phyloP scores from a whole-genome alignment of 2,113 vertebrate species.

The Corythaixoides concolor region DNA sequence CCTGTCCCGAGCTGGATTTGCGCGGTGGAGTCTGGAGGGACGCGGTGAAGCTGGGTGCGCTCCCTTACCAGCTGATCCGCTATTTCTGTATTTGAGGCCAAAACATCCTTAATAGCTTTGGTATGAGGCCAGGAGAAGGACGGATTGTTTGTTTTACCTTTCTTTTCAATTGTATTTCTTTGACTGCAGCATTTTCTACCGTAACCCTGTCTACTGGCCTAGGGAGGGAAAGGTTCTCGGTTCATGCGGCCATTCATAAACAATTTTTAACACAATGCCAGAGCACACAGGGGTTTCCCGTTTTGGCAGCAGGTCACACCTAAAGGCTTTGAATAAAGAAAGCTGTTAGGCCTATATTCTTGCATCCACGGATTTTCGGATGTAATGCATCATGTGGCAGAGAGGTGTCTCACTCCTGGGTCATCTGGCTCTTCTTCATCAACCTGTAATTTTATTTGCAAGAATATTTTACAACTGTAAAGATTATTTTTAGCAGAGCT shows the following conservation, averaged over 20 bases:
- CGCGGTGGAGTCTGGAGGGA: background rate
- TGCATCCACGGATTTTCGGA: background rate
- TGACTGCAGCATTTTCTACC: background rate
- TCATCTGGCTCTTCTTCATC: background rate
- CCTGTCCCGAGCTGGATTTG: background rate
- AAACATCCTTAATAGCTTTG: background rate
- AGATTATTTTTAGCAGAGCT: background rate
- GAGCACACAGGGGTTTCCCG: background rate
- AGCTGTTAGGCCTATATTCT: background rate
- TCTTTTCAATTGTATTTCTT: background rate
- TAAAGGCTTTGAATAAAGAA: background rate
- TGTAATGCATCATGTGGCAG: background rate
- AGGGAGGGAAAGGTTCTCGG: background rate
- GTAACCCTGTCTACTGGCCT: background rate
- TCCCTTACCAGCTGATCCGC: background rate
- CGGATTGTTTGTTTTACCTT: background rate
- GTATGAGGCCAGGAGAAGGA: background rate
- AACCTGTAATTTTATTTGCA: background rate
- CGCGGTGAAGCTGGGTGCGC: accelerated
- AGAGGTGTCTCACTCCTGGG: background rate
- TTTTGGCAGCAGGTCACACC: background rate
- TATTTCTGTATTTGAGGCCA: background rate
- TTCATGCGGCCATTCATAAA: background rate
- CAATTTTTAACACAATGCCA: background rate
- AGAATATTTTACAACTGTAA: background rate